Base-by-base conservation (phyloP, 2,797 vertebrate species). In the Odontamblyopus rebecca region DNA sequence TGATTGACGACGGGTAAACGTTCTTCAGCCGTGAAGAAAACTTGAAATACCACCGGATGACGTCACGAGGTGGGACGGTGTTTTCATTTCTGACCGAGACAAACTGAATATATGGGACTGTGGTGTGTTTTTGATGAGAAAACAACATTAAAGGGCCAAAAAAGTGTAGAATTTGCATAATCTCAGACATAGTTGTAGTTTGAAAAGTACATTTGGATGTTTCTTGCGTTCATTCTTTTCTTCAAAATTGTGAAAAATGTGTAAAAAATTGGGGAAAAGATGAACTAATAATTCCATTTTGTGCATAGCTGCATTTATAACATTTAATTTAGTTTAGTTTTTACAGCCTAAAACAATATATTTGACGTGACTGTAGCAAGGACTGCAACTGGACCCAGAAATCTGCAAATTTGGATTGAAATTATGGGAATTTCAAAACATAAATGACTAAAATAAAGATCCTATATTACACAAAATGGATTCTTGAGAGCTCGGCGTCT, bases 401-500 rank as follows among this genome's bases (percentile, higher is more conserved):
- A 23, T 56, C n/a, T n/a, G 53, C 2, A 54, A n/a, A 56, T 2
- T 18, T 11, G 54, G 54, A 26, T 57, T 11, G 5, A 3, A 23
- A 3, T 9, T 3, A 8, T n/a, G n/a, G 53, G 11, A n/a, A 19
- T 53, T 53, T 53, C 2, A 18, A 53, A 53, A n/a, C 23, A 13
- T 57, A 26, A 57, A 54, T 23, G 53, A 0, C 19, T 9, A n/a
- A 54, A 54, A 9, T 4, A 11, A 26, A 27, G 23, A 7, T 27
- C 26, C 16, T n/a, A 1, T 30, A 15, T 48, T 48, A 48, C 44
- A 48, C 44, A 16, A 16, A 48, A 48, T 48, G 44, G 44, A 48
- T 60, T 30, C 15, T 16, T 2, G 2, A 16, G 23, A 44, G 9
- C 12, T 44, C 8, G 32, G 81, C 67, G 71, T 82, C 75, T 84